Base-by-base conservation (phyloP, 92 coral and sea anemone genomes). In the Bergia sp. region DNA sequence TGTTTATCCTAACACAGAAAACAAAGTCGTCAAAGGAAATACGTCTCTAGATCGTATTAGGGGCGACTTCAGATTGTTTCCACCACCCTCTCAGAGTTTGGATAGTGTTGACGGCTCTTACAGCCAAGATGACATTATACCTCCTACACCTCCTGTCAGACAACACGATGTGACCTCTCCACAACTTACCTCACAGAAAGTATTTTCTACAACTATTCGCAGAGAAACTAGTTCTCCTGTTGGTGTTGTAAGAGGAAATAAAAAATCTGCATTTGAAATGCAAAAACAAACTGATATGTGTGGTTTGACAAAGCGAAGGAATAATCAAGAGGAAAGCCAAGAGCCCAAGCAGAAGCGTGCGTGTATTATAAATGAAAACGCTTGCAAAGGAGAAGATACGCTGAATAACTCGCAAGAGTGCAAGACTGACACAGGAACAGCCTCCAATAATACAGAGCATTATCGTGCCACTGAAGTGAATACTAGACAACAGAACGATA, bases 111-210 rank as follows among this genome's bases (percentile, higher is more conserved):
- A 66, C 45, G 79, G 67, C 20, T 67, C 90, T 50, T 65, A 1
- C 29, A 80, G 78, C 40, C 91, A 91, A 85, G 88, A 84, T 86
- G 94, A 92, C 37, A 76, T 92, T n/a, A 92, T 92, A 49, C 94
- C 94, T 13, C 94, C 94, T 18, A 92, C 94, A 50, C 94, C 94
- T 43, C 94, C 92, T 37, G 76, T 55, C 20, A 38, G 73, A 20
- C 65, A 86, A 75, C 58, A 81, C 45, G 65, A 69, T 38, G 20
- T 7, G n/a, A 36, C 41, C 9, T 8, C 83, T 37, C 47, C 71
- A 3, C 36, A 74, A 5, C 49, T 42, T 85, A 18, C 84, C 39
- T 16, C 49, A 3, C 57, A 69, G 57, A 85, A 73, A 58, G 69
- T 37, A 37, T 44, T 49, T 72, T 73, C 77, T 18, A 45, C 61